These are phyloP conservation scores for Chiloscyllium plagiosum DNA, from an alignment of 2,113 vertebrate genomes.

Conservation along the genomic window DNA sequence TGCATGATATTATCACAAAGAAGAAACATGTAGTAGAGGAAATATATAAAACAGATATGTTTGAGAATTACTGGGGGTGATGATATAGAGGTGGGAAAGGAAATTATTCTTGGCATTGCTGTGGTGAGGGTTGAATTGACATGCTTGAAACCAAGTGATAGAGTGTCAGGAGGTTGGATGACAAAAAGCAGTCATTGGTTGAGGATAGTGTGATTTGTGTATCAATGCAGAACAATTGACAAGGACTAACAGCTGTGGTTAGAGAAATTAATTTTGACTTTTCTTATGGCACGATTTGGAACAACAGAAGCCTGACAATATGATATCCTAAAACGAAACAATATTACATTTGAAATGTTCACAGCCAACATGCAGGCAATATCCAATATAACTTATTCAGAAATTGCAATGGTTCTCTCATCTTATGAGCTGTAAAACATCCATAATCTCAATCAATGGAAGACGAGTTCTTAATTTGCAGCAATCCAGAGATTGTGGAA, in stretches of 20 bases:
- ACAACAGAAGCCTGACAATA: neutral
- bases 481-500: neutral
- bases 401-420: neutral
- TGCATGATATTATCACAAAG: neutral
- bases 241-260: neutral
- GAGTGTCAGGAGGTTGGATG: neutral
- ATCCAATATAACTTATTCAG: neutral
- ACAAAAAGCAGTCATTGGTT: neutral
- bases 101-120: neutral
- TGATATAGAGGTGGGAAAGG: neutral
- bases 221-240: neutral
- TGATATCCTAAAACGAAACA: neutral
- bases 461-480: neutral
- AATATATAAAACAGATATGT: neutral
- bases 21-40: neutral
- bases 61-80: neutral
- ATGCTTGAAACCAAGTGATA: neutral
- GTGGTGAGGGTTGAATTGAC: neutral
- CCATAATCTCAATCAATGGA: neutral
- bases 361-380: neutral
- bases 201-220: neutral
- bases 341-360: neutral
- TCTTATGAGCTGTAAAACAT: too few relatives aligned
- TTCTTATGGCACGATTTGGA: neutral
- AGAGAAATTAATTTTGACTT: neutral